Conservation (phyloP, 1,140 invertebrate species). For the Bombus sylvicola region DNA sequence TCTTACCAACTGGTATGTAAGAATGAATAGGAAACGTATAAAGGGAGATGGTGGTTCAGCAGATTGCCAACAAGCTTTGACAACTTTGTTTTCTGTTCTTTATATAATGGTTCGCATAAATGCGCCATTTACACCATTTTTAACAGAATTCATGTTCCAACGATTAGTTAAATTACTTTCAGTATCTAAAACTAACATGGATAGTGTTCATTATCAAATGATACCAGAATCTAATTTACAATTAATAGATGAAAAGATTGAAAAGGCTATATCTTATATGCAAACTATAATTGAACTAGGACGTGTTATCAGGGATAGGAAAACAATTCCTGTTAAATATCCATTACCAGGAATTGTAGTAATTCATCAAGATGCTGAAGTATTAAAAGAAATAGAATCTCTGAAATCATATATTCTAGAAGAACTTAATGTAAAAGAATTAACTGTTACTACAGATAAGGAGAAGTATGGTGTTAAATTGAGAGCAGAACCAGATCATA, state of each 20-base stretch:
- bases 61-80: conserved; percentile 93
- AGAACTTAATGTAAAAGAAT: conserved; percentile 95
- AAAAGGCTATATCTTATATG: conserved; percentile 95
- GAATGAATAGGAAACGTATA: conserved; percentile 96
- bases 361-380: conserved; percentile 92
- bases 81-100: conserved; percentile 94
- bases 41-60: conserved; percentile 91
- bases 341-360: conserved; percentile 97
- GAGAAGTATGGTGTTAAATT: conserved; percentile 96
- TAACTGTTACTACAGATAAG: conserved; percentile 96
- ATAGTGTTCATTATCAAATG: conserved; percentile 95
- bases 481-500: conserved; percentile 96
- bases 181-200: conserved; percentile 79
- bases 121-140: conserved; percentile 98
- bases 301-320: conserved; percentile 94
- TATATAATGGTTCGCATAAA: conserved; percentile 95
- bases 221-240: conserved; percentile 88
- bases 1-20: conserved; percentile 99
- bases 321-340: conserved; percentile 97
- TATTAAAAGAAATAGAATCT: conserved; percentile 91
- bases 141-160: conserved; percentile 98
- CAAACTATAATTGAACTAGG: conserved; percentile 98
- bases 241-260: conserved; percentile 94
- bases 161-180: conserved; percentile 86
- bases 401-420: conserved; percentile 95